Base-by-base conservation (phyloP, 1,140 invertebrate genomes). In the Drosophila sp. region DNA sequence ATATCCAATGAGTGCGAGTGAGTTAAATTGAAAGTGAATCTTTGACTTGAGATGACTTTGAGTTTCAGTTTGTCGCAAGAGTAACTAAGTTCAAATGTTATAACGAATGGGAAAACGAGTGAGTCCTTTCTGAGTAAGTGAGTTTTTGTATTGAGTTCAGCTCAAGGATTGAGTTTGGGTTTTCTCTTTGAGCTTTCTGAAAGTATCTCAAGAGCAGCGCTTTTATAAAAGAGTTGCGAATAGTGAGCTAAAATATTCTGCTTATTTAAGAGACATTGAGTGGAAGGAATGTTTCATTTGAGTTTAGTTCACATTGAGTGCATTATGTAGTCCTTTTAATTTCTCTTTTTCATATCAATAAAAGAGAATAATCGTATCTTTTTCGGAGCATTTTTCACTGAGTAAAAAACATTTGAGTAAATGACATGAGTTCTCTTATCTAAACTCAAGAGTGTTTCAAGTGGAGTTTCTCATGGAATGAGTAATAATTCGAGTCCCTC, bases 1-100 rank as follows among this genome's bases (percentile, higher is more conserved):
- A 72, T 70, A 68, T 60, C 75, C 72, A 79, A 57, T 73, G 67
- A 35, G 63, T 76, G 66, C 68, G 35, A 60, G 55, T 47, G 10
- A 60, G 44, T 47, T 47, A 44, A 44, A 23, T 5, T 44, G 41
- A 44, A 44, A 23, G 17, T 23, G 44, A 47, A 25, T 47, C 17
- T 7, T 44, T 7, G 1, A 23, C 0, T 1, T 44, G n/a, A 44
- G 41, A 17, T 23, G 1, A 5, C n/a, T 17, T 7, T 47, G 44
- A 50, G 44, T 50, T 17, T 50, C 5, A 27, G 7, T 50, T 50
- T 5, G 0, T 1, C 44, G 25, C 44, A 44, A 44, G 41, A 44
- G 41, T 47, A 23, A 40, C 38, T 11, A 11, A 40, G 1, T 1
- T 41, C 4, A 8, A 1, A 11, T 4, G 10, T 38, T 38, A 1